Base-by-base conservation (phyloP, 2,797 vertebrate genomes). In the Sebastes hubbsi region DNA sequence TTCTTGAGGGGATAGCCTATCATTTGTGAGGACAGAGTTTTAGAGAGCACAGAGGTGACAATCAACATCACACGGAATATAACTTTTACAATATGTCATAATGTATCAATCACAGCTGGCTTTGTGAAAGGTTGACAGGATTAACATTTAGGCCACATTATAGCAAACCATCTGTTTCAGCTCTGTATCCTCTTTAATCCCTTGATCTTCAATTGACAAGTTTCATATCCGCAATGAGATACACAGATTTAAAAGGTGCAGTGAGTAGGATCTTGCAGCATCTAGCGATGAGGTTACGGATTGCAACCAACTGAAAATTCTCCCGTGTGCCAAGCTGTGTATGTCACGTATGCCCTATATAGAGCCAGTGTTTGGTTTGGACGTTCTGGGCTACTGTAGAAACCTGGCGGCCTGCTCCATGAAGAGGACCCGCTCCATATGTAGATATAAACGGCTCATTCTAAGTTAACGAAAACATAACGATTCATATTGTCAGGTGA, bases 101-200 rank as follows among this genome's bases (percentile, higher is more conserved):
- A 32, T 52, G 77, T 63, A 78, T 87, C 67, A 77, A 25, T 81
- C 70, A 82, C 67, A 86, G 68, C 76, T 81, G 73, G 38, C 64
- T 83, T 27, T 76, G 84, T 80, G 55, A 76, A 66, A 79, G 68
- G 75, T 71, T 81, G 83, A 90, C 78, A 71, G 82, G 87, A 93
- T 91, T 86, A 87, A 36, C 60, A 85, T 83, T 86, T 85, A 80
- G 81, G 82, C 58, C 87, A 89, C 75, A 65, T 87, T 60, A 89
- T 18, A 87, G 75, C 72, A 87, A 88, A 89, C 87, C 90, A 93
- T 93, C 91, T 94, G 94, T 80, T 89, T 78, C 72, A 79, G 68
- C 72, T 90, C 85, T 77, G 78, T 68, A 81, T 84, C 75, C 58
- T 64, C 60, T 82, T 72, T 87, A 90, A 92, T 88, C 88, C 64